Conservation (phyloP, 2,797 vertebrate species). For the Hypotaenidia okinawae region DNA sequence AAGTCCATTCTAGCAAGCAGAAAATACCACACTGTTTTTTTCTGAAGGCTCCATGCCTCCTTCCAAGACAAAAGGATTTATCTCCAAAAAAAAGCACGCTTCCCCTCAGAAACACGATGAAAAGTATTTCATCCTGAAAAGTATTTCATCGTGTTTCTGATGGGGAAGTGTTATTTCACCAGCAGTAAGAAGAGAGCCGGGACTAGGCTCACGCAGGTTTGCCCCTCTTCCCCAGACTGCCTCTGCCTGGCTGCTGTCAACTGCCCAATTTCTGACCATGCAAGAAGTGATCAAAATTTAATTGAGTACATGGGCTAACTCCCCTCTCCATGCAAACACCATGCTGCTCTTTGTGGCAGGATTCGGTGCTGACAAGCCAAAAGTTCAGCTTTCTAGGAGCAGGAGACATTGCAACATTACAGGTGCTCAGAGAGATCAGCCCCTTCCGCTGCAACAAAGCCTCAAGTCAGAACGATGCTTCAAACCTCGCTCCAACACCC, state of each 20-base stretch:
- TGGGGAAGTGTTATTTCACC: background rate
- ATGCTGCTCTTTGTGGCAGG: background rate
- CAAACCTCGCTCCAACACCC: background rate
- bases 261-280: background rate
- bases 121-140: background rate
- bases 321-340: background rate
- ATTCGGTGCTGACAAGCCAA: background rate
- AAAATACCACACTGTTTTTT: background rate
- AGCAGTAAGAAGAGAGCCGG: background rate
- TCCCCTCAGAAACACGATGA: background rate
- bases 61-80: background rate
- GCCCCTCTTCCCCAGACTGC: background rate
- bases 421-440: background rate
- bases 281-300: background rate
- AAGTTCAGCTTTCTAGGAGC: conserved; percentile 39
- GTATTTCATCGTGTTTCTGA: no score
- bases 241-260: background rate
- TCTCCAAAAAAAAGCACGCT: background rate
- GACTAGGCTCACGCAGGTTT: background rate
- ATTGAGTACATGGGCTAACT: background rate
- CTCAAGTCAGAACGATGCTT: background rate
- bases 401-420: background rate
- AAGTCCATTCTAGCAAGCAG: background rate
- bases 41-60: background rate
- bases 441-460: background rate